Percentiles rank a stretch among this genome's conserved stretches.
Evolutionary conservation across 1,140 invertebrate genomes (phyloP).

Genomic region (Drosophila chauvacae): DNA sequence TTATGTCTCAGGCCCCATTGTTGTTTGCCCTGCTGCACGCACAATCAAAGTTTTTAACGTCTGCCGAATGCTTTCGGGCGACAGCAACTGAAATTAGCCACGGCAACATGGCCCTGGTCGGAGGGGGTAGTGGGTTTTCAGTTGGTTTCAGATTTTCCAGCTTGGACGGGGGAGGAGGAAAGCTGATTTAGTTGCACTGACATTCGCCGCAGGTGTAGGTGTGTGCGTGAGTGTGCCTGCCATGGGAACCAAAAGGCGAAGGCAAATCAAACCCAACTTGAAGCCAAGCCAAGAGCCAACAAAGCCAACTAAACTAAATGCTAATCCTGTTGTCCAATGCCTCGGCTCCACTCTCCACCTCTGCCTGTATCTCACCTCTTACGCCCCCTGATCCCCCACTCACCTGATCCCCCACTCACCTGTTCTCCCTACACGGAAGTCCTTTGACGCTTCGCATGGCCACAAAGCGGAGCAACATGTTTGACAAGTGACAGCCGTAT

Average conservation of each 20-base stretch:
- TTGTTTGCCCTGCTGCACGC: slow-evolving; percentile 45
- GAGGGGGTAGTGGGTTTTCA: too few species aligned
- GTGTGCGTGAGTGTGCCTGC: not conserved
- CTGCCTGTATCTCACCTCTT: not conserved
- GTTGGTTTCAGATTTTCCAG: not conserved
- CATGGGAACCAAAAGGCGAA: slow-evolving; percentile 23
- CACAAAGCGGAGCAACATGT: slow-evolving; percentile 65
- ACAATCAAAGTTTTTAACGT: slow-evolving; percentile 63
- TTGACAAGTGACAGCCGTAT: slow-evolving; percentile 67
- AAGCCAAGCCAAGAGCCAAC: slow-evolving; percentile 24
- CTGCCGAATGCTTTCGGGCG: slow-evolving; percentile 55
- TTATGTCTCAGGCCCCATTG: slow-evolving; percentile 53
- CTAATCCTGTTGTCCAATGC: slow-evolving; percentile 46
- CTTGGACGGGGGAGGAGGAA: not conserved
- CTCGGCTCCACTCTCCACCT: not conserved
- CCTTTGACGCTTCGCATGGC: slow-evolving; percentile 41
- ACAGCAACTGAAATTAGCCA: slow-evolving; percentile 60
- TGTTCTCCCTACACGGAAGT: slow-evolving; percentile 6
- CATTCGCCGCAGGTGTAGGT: slow-evolving; percentile 37
- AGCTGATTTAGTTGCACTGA: slow-evolving; percentile 47
- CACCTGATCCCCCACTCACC: not conserved
- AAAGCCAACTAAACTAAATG: slow-evolving; percentile 70
- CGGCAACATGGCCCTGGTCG: slow-evolving; percentile 15
- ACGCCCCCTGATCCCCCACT: not conserved
- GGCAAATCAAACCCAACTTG: slow-evolving; percentile 32